Conservation (phyloP, 2,797 vertebrate species). For the Coccyzus lansbergi region DNA sequence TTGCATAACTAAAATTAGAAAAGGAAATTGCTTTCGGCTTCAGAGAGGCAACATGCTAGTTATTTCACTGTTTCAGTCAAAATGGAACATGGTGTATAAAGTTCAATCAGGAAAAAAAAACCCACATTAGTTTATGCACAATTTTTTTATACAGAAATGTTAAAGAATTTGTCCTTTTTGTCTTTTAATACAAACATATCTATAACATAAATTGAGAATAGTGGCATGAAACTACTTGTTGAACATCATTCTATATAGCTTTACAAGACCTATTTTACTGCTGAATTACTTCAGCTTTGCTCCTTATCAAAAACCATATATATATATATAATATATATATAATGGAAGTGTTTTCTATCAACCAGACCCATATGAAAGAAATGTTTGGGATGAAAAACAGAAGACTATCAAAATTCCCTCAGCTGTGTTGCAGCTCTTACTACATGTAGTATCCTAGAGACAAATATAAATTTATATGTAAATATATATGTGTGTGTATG, state of each 20-base stretch:
- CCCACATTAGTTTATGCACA: conserved; percentile 66
- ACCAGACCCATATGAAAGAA: not conserved
- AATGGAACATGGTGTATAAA: conserved; percentile 81
- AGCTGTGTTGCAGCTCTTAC: not conserved
- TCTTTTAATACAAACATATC: conserved; percentile 39
- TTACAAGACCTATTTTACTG: not conserved
- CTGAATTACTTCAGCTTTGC: not conserved
- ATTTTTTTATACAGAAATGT: conserved; percentile 70
- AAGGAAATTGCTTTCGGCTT: conserved; percentile 99
- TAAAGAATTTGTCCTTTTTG: conserved; percentile 63
- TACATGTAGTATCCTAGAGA: not conserved
- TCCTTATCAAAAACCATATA: not conserved
- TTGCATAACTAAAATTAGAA: conserved; percentile 99
- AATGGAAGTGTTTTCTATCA: not conserved
- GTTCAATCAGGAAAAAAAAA: conserved; percentile 75
- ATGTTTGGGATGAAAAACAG: not conserved
- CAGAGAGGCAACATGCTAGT: conserved; percentile 86
- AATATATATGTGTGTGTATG: not conserved
- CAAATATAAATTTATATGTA: not conserved
- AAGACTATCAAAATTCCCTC: not conserved
- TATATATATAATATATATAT: not conserved
- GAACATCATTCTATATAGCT: not conserved
- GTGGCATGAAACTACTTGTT: conserved; percentile 49
- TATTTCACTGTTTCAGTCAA: conserved; percentile 83
- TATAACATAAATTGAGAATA: conserved; percentile 42